Conservation (phyloP, 2,113 vertebrate genomes). For the Verasper variegatus region DNA sequence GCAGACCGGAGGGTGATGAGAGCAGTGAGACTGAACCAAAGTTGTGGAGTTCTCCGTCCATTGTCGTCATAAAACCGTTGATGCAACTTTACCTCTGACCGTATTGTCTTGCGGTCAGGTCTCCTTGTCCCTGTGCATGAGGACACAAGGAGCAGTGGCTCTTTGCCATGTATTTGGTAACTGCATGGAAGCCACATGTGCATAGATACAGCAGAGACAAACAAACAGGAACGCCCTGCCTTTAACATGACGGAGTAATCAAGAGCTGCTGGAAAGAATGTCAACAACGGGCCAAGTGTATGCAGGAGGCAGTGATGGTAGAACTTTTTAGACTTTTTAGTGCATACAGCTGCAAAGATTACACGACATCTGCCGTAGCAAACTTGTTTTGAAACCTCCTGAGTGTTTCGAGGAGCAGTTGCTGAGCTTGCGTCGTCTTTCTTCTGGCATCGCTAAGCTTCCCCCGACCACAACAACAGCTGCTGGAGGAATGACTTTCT, state of each 20-base stretch:
- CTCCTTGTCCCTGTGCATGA: background rate
- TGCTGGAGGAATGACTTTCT: background rate
- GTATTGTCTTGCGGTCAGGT: background rate
- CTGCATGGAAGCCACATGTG: constrained; percentile 58
- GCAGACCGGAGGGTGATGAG: too few relatives aligned
- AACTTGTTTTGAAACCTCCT: background rate
- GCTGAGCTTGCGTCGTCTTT: constrained; percentile 1
- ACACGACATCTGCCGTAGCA: background rate
- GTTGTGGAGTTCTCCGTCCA: too few relatives aligned
- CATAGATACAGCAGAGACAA: constrained; percentile 76
- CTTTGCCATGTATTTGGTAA: constrained; percentile 53
- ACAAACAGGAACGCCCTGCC: constrained; percentile 78
- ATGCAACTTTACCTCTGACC: too few relatives aligned
- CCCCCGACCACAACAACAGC: constrained; percentile 23
- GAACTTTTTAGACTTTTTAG: constrained; percentile 16
- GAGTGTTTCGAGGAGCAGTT: background rate
- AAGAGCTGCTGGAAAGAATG: constrained; percentile 75
- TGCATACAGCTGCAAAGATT: constrained; percentile 3
- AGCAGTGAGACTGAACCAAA: background rate
- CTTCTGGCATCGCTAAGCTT: background rate
- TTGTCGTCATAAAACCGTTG: too few relatives aligned
- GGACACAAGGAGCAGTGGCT: constrained; percentile 31
- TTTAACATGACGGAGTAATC: constrained; percentile 75
- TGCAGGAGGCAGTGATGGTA: constrained; percentile 28
- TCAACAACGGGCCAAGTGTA: constrained; percentile 68